Evolutionary conservation across 2,888 invertebrate species (phyloP).

Genomic region (Aphidius colemani): DNA sequence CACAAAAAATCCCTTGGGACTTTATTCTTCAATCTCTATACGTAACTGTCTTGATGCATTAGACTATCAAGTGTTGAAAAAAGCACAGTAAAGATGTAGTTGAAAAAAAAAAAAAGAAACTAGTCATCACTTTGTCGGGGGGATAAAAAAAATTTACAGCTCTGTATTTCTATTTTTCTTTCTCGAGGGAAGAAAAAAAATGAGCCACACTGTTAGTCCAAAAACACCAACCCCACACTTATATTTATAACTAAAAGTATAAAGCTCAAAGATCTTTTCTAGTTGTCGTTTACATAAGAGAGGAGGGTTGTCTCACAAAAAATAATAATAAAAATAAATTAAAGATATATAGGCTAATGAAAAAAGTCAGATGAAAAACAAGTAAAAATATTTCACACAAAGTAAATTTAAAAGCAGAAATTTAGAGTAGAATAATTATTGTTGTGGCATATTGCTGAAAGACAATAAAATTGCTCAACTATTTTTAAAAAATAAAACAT

Average conservation of each 20-base stretch:
- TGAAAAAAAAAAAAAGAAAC: slow-evolving; percentile 2
- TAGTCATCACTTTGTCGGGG: slow-evolving; percentile 17
- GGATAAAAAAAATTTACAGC: slow-evolving; percentile 1
- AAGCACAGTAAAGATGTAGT: background rate
- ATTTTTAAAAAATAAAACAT: background rate
- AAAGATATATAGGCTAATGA: no score
- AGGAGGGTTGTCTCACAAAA: background rate
- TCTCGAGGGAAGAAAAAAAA: slow-evolving; percentile 4
- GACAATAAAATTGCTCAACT: background rate
- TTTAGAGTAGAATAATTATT: no score
- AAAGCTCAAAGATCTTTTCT: background rate
- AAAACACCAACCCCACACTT: background rate
- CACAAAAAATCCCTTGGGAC: background rate
- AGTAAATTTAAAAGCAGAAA: no score
- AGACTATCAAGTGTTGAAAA: no score
- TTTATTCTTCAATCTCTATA: background rate
- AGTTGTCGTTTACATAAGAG: background rate
- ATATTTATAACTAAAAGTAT: background rate
- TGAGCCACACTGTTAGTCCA: background rate
- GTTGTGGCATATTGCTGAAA: no score
- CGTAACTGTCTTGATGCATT: background rate
- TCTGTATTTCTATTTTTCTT: background rate
- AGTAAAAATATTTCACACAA: no score
- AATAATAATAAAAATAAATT: no score
- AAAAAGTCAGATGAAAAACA: background rate